Evolutionary conservation across 2,113 vertebrate genomes (phyloP).

Genomic region (Heliornis fulica): DNA sequence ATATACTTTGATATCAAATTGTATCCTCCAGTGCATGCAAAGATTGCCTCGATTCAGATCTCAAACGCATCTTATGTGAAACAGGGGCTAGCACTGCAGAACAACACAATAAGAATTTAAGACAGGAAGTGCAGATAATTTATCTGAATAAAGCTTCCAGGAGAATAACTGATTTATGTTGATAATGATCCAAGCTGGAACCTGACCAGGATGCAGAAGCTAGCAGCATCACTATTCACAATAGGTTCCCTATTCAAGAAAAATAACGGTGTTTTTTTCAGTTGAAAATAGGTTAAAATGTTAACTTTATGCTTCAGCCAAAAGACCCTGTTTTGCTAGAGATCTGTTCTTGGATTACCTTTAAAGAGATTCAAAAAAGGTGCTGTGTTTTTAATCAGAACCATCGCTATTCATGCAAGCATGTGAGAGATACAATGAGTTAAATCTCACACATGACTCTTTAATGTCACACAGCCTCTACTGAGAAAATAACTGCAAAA

Average conservation of each 20-base stretch:
- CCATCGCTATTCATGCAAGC: neutral
- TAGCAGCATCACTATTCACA: neutral
- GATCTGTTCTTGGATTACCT: neutral
- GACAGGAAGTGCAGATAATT: conserved; percentile 63
- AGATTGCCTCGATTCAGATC: conserved; percentile 23
- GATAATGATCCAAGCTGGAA: conserved; percentile 56
- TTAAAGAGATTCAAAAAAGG: neutral
- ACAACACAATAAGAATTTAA: conserved; percentile 34
- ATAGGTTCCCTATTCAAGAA: neutral
- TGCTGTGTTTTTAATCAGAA: neutral
- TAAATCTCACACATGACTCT: neutral
- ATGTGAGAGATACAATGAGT: neutral
- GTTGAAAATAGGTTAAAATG: neutral
- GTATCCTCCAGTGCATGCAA: neutral
- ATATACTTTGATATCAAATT: conserved; percentile 7
- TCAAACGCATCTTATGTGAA: conserved; percentile 23
- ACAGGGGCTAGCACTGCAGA: conserved; percentile 27
- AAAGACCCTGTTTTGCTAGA: neutral
- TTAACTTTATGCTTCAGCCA: neutral
- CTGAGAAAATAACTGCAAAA: neutral
- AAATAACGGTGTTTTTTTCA: neutral
- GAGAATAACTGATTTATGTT: conserved; percentile 41
- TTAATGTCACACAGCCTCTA: neutral
- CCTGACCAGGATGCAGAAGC: conserved; percentile 16
- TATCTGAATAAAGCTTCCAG: conserved; percentile 48